Evolutionary conservation across 23 tunicate genomes (phyloP).

Genomic region (Trididemnum nubilum): DNA sequence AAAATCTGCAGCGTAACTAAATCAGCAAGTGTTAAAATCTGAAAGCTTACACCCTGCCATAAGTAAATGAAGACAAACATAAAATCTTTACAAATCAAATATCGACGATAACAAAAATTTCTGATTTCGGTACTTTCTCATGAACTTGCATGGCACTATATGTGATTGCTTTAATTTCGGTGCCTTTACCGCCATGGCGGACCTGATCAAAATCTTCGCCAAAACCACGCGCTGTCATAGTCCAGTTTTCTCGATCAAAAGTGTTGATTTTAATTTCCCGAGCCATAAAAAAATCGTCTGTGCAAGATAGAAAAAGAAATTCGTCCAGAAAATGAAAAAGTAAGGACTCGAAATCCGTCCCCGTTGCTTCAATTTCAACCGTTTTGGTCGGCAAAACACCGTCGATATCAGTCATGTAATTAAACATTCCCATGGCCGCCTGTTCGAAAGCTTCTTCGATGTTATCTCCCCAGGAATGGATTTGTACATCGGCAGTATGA

Average conservation of each 20-base stretch:
- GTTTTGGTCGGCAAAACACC: slow-evolving; percentile 61
- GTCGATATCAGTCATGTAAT: slow-evolving; percentile 86
- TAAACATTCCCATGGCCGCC: slow-evolving; percentile 91
- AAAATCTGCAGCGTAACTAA: too few relatives aligned
- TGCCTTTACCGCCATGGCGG: slow-evolving; percentile 95
- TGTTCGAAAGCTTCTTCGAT: slow-evolving; percentile 91
- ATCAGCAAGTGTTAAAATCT: too few relatives aligned
- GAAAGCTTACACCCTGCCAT: too few relatives aligned
- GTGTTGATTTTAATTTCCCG: slow-evolving; percentile 72
- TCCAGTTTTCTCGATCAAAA: slow-evolving; percentile 71
- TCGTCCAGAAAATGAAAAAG: slow-evolving; percentile 81
- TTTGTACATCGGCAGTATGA: slow-evolving; percentile 97
- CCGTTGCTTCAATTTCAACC: slow-evolving; percentile 70
- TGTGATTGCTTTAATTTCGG: slow-evolving; percentile 96
- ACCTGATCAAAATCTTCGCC: slow-evolving; percentile 86
- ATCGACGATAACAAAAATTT: slow-evolving; percentile 92
- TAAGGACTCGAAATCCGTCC: slow-evolving; percentile 73
- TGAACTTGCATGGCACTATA: slow-evolving; percentile 91
- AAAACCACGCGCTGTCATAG: slow-evolving; percentile 66
- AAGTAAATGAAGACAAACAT: too few relatives aligned
- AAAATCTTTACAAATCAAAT: too few relatives aligned
- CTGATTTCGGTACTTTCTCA: slow-evolving; percentile 37
- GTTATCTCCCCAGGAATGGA: slow-evolving; percentile 93
- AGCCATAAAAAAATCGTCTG: slow-evolving; percentile 89
- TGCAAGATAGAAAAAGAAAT: slow-evolving; percentile 70